Percentiles rank a stretch among this genome's conserved stretches.
Conservation (phyloP, 2,797 vertebrate species). For the Muscicapa comitata region DNA sequence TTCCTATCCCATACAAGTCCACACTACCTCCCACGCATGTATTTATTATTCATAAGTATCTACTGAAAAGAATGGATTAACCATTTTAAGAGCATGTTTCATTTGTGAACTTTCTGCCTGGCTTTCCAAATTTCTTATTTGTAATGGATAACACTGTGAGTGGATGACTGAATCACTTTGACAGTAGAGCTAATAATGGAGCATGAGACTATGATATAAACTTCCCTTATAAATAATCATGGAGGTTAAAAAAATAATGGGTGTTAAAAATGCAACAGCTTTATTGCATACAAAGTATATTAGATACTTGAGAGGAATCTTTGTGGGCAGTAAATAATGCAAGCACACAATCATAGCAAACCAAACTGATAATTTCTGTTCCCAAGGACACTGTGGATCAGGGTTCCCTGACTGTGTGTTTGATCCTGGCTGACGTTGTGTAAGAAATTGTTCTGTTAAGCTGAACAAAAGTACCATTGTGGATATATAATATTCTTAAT, state of each 20-base stretch:
- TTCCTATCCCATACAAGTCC: not conserved
- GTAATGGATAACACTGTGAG: not conserved
- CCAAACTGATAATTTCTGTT: not conserved
- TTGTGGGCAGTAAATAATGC: not conserved
- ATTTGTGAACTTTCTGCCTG: not conserved
- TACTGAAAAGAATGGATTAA: not conserved
- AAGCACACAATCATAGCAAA: not conserved
- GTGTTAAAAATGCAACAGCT: not conserved
- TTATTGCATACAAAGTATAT: not conserved
- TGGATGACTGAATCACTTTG: not conserved
- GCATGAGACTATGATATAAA: not conserved
- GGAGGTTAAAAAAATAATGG: not conserved
- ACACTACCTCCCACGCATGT: not conserved
- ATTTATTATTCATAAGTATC: not conserved
- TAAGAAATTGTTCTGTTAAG: not conserved
- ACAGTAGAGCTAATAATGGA: not conserved
- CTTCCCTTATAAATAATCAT: not conserved
- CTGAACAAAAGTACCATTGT: not conserved
- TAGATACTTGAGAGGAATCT: not conserved
- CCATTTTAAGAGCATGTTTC: not conserved
- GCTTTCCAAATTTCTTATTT: not conserved
- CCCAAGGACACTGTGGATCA: not conserved
- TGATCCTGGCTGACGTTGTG: not conserved
- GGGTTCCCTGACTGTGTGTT: not conserved
- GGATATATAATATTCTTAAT: not conserved